Percentiles rank a stretch among this genome's conserved stretches.
Conservation (phyloP, 2,888 invertebrate genomes). For the Entomobrya multifasciata region DNA sequence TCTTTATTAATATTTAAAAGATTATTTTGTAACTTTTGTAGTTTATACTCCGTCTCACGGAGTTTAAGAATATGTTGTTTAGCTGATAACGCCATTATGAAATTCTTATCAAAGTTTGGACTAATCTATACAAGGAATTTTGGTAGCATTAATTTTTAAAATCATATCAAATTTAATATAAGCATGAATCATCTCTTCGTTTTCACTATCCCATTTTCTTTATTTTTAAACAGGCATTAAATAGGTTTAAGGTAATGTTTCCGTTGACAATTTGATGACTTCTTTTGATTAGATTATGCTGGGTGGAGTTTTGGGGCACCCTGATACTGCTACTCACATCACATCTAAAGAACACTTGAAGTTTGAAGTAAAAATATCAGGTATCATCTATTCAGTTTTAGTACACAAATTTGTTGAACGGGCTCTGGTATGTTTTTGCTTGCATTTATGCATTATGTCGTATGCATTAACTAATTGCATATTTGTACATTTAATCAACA, state of each 20-base stretch:
- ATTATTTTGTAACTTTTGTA: slow-evolving; percentile 50
- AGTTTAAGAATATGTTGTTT: slow-evolving; percentile 45
- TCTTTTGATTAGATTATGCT: not conserved
- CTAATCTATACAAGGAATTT: slow-evolving; percentile 21
- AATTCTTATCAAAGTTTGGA: no score
- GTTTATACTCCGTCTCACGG: slow-evolving; percentile 53
- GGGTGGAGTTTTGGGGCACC: no score
- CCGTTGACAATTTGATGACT: slow-evolving; percentile 30
- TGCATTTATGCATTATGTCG: not conserved
- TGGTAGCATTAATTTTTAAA: not conserved
- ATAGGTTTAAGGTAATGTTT: slow-evolving; percentile 6
- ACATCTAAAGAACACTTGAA: no score
- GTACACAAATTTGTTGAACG: no score
- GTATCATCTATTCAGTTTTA: no score
- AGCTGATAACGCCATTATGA: slow-evolving; percentile 40
- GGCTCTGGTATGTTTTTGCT: no score
- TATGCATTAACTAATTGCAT: not conserved
- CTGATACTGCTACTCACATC: no score
- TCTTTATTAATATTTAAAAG: not conserved
- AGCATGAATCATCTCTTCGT: no score
- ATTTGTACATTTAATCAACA: not conserved
- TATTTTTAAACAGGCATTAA: no score
- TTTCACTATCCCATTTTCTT: no score
- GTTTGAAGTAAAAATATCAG: no score
- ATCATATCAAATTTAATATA: no score